These are phyloP conservation scores for Cladopsammia gracilis DNA, from an alignment of 64 coral and sea anemone species.

Conservation along the genomic window DNA sequence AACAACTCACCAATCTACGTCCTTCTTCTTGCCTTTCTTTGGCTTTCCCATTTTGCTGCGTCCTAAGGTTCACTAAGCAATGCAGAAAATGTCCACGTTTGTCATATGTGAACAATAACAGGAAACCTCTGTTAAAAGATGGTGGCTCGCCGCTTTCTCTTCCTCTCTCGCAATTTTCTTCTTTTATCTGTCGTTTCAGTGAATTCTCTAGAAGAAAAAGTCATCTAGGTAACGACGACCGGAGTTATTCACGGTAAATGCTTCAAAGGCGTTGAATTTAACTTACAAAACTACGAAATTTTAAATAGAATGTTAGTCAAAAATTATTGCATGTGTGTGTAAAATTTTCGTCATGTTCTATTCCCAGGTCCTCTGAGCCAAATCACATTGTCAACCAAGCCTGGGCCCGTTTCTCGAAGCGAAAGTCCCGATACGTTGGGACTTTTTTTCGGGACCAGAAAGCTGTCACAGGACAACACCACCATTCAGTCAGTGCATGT, in stretches of 20 bases:
- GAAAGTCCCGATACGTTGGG: too few relatives aligned
- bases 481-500: too few relatives aligned
- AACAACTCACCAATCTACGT: conserved; percentile 13
- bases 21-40: conserved; percentile 50
- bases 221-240: conserved; percentile 8
- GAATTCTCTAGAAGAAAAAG: not conserved
- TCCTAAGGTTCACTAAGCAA: not conserved
- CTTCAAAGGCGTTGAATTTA: not conserved
- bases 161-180: conserved; percentile 7
- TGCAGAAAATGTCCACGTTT: not conserved
- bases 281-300: not conserved
- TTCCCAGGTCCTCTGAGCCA: not conserved
- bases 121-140: not conserved
- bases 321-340: conserved; percentile 46
- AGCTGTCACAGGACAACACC: too few relatives aligned
- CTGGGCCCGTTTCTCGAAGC: too few relatives aligned
- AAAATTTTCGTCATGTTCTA: conserved; percentile 25
- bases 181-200: not conserved
- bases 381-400: not conserved
- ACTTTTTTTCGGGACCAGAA: too few relatives aligned
- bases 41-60: conserved; percentile 7
- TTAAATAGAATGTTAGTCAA: not conserved
- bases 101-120: not conserved
- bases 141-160: not conserved
- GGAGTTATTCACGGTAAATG: not conserved